Evolutionary conservation across 1,140 invertebrate species (phyloP), one percentile per base, ranked within the genome.

Genomic region (Drosophila willistoni): DNA sequence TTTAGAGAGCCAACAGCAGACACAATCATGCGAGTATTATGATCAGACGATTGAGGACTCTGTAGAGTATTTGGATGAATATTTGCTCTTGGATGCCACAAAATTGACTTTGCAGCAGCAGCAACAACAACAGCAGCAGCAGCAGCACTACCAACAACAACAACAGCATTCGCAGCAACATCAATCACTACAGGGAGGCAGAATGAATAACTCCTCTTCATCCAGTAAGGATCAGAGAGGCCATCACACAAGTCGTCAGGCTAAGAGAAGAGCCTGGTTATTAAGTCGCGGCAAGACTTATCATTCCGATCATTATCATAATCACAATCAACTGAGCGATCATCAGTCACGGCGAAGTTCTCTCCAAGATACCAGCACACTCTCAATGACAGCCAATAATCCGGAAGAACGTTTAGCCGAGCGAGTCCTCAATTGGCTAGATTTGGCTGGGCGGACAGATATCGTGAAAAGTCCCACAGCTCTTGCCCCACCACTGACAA

Each of bases 341-440:
- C 70, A 63, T 17, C 77, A 71, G 7, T 91, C 90, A 1, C 44
- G 90, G 1, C 79, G 79, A 2, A 91, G 84, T n/a, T 91, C 90
- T 1, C 64, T 91, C 3, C 90, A 91, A 29, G 90, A 91, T 63
- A 14, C 71, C 41, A 33, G 70, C 54, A 17, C 12, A 0, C 59
- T 57, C 22, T 13, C 61, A 25, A 51, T 51, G 7, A 71, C 59
- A 6, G 39, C 62, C 6, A 80, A 73, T n/a, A 90, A 91, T 82
- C 84, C 90, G 1, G 91, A 92, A 51, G 91, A 92, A 44, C 83
- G 83, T 33, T 62, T 92, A 33, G 91, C 91, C 0, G 91, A 92
- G 34, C 87, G 91, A 55, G 91, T 92, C 2, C 84, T 92, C 2
- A 86, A 92, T 44, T 92, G 91, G 91, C 47, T 92, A 41, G 91